phyloP scores from a whole-genome alignment of 2,113 vertebrate species.

The Cheirogaleus medius region DNA sequence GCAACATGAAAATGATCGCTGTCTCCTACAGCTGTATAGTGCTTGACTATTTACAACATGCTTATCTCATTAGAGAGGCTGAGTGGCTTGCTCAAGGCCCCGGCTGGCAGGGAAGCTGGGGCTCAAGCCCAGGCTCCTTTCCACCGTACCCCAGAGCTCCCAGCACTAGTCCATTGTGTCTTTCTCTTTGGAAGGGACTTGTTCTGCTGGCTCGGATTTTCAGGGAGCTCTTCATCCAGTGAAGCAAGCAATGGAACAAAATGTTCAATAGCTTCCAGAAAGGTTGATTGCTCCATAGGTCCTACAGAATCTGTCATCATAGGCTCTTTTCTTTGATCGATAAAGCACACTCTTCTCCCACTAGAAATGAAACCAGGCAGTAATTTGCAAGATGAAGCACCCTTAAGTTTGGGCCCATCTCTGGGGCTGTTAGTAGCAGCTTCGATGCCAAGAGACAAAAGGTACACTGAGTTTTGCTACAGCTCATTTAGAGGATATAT shows the following conservation, averaged over 20 bases:
- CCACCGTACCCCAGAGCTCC: rapidly evolving
- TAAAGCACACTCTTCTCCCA: conserved; percentile 12
- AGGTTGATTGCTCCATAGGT: not conserved
- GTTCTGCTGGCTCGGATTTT: conserved; percentile 8
- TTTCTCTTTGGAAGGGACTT: not conserved
- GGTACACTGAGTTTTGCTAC: not conserved
- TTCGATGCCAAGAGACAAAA: not conserved
- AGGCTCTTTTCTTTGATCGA: conserved; percentile 31
- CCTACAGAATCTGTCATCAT: not conserved
- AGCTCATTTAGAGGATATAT: not conserved
- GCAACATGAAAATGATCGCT: not conserved
- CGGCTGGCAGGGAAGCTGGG: not conserved
- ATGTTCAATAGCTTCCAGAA: not conserved
- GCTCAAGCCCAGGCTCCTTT: not conserved
- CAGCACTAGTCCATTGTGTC: not conserved
- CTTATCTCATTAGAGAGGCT: not conserved
- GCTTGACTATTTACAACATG: not conserved
- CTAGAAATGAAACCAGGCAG: not conserved
- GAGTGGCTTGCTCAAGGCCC: not conserved
- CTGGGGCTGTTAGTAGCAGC: not conserved
- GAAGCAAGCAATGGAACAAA: not conserved
- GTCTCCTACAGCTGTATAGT: not conserved
- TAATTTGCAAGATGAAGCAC: conserved; percentile 25
- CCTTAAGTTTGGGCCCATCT: not conserved
- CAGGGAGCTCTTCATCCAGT: not conserved